Percentiles rank a stretch among this genome's conserved stretches.
Evolutionary conservation across 2,888 invertebrate species (phyloP).

Genomic region (Hydriomena furcata): DNA sequence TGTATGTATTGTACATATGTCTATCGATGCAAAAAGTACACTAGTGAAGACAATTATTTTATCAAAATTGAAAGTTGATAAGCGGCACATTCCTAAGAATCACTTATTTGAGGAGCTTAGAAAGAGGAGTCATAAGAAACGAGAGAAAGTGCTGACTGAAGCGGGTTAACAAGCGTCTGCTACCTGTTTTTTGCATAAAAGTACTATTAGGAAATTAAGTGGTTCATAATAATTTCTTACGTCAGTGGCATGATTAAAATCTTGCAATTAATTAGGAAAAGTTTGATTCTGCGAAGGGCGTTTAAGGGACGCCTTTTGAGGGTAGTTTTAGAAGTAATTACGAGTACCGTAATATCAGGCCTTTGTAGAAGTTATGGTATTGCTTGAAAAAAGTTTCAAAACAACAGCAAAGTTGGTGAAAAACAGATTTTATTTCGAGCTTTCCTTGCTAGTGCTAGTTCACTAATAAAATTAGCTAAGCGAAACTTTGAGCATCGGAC

Average conservation of each 20-base stretch:
- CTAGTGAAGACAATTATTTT: background rate
- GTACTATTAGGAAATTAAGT: constrained; percentile 70
- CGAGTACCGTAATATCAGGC: too few relatives aligned
- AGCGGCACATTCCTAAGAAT: too few relatives aligned
- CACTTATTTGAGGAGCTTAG: too few relatives aligned
- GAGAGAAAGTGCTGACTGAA: background rate
- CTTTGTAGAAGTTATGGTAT: too few relatives aligned
- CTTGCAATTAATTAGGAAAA: constrained; percentile 80
- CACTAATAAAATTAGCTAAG: constrained; percentile 6
- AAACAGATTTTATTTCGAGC: background rate
- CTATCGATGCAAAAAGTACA: background rate
- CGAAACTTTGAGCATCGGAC: constrained; percentile 2
- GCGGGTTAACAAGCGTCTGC: background rate
- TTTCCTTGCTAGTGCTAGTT: background rate
- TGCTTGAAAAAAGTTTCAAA: background rate
- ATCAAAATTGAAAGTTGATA: background rate
- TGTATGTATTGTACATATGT: too few relatives aligned
- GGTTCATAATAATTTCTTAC: constrained; percentile 79
- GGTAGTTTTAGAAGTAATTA: constrained; percentile 7
- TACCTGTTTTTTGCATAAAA: constrained; percentile 9
- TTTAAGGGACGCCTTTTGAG: constrained; percentile 46
- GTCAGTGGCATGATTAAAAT: constrained; percentile 79
- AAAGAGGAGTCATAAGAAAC: too few relatives aligned
- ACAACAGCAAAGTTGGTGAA: background rate
- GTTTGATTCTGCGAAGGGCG: constrained; percentile 47